Conservation (phyloP, 2,797 vertebrate genomes). For the Karalla daura region DNA sequence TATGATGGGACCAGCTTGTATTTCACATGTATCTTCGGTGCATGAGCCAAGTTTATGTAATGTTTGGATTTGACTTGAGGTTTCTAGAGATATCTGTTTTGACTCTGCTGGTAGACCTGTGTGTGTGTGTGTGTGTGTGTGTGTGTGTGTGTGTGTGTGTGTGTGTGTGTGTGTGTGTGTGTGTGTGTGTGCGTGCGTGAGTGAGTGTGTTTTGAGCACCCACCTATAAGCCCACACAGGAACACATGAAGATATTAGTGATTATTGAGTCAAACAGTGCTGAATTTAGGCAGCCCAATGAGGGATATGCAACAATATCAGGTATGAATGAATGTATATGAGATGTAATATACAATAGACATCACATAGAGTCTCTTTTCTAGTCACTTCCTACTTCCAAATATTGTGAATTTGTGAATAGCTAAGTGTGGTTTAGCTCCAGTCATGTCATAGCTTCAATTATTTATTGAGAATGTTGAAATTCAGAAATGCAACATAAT, state of each 20-base stretch:
- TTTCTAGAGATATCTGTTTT: constrained; percentile 48
- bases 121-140: constrained; percentile 30
- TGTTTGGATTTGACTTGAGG: constrained; percentile 56
- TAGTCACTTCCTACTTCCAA: too few species aligned
- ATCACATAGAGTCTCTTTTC: too few species aligned
- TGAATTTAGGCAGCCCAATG: constrained; percentile 27
- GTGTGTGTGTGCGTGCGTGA: constrained; percentile 35
- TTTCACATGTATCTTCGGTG: constrained; percentile 57
- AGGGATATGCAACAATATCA: constrained; percentile 1
- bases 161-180: constrained; percentile 22
- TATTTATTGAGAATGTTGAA: not conserved
- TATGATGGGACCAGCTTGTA: constrained; percentile 52
- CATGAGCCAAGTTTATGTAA: constrained; percentile 51
- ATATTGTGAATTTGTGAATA: not conserved
- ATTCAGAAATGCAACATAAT: not conserved
- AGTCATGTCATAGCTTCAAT: not conserved
- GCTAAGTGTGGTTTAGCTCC: not conserved
- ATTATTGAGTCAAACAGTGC: constrained; percentile 50
- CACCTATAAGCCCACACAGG: constrained; percentile 26
- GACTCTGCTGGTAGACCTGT: constrained; percentile 35
- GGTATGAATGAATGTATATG: constrained; percentile 6
- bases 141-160: constrained; percentile 28
- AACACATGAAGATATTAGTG: constrained; percentile 21
- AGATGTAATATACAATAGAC: too few species aligned
- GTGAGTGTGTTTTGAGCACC: constrained; percentile 15